Evolutionary conservation across 2,888 invertebrate genomes (phyloP).

Genomic region (Holacanthella duospinosa): DNA sequence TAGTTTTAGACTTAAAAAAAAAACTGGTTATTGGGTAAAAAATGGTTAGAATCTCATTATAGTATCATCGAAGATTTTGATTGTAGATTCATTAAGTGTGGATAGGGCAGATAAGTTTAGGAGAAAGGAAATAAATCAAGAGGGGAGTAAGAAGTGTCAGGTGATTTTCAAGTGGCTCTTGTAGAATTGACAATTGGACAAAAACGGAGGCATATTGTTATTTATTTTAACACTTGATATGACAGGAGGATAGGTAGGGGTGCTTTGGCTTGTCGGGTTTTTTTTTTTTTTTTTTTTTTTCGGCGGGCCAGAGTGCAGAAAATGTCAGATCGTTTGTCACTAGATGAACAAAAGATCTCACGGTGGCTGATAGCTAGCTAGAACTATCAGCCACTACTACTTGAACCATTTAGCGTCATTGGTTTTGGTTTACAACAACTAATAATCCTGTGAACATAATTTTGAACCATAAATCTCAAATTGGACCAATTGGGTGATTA

Average conservation of each 20-base stretch:
- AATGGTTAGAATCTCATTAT: not conserved
- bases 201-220: not conserved
- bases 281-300: too few species aligned
- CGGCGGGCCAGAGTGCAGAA: not conserved
- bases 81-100: slow-evolving; percentile 10
- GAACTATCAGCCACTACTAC: too few species aligned
- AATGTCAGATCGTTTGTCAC: slow-evolving; percentile 5
- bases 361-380: too few species aligned
- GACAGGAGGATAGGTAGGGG: not conserved
- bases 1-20: not conserved
- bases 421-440: too few species aligned
- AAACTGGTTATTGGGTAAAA: too few species aligned
- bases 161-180: not conserved
- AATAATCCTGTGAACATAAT: too few species aligned
- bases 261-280: too few species aligned
- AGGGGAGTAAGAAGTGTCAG: not conserved
- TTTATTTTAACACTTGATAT: slow-evolving; percentile 6
- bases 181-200: not conserved
- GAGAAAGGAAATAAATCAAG: not conserved
- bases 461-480: too few species aligned
- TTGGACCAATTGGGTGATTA: not conserved
- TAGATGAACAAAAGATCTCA: not conserved
- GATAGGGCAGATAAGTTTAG: slow-evolving; percentile 5
- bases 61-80: not conserved
- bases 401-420: too few species aligned